These are phyloP conservation scores for Plectropomus leopardus DNA, from an alignment of 2,113 vertebrate species.

Conservation along the genomic window DNA sequence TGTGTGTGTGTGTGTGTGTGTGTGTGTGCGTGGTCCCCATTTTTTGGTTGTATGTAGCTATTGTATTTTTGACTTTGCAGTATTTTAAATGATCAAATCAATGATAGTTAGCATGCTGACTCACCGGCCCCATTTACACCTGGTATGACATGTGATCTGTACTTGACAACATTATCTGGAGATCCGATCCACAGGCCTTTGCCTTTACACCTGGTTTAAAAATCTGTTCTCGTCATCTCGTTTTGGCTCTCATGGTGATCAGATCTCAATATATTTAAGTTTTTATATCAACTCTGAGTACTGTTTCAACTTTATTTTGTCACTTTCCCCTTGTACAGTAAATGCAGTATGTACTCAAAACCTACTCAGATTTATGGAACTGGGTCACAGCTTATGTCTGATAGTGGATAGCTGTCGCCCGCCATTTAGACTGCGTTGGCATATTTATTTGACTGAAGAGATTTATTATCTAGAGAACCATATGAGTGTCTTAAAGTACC, in stretches of 20 bases:
- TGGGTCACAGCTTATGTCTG: conserved; percentile 9
- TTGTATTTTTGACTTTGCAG: conserved; percentile 4
- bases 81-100: neutral
- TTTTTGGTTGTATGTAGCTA: neutral
- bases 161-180: too few species aligned
- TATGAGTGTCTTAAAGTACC: neutral
- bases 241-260: neutral
- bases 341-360: conserved; percentile 2
- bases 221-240: neutral
- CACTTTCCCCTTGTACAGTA: neutral
- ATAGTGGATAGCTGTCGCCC: neutral
- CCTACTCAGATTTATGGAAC: neutral
- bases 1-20: conserved; percentile 1
- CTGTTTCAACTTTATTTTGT: neutral
- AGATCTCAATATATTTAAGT: neutral
- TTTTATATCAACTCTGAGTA: too few species aligned
- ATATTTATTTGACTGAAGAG: conserved; percentile 8
- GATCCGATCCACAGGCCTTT: too few species aligned
- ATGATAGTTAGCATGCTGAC: too few species aligned
- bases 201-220: neutral
- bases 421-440: neutral
- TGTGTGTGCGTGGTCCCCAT: neutral
- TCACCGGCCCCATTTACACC: too few species aligned
- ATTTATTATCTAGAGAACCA: conserved; percentile 1
- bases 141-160: too few species aligned